Percentiles rank a stretch among this genome's conserved stretches.
Conservation (phyloP, 2,797 vertebrate genomes). For the Sciurus vulgaris region DNA sequence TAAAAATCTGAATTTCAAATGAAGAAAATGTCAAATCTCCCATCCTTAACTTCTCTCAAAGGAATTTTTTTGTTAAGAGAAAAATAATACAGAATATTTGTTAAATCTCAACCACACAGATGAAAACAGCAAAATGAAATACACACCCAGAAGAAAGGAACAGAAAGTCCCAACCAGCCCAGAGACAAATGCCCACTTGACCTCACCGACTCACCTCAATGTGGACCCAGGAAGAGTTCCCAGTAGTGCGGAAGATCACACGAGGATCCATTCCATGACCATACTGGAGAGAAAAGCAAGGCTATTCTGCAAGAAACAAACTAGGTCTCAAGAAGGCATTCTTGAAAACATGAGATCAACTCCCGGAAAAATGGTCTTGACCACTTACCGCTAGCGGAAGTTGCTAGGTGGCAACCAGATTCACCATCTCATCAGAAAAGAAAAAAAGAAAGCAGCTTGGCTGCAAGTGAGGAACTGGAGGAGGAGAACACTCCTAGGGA, state of each 20-base stretch:
- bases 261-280: constrained; percentile 15
- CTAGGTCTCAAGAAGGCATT: constrained; percentile 65
- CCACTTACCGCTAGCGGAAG: constrained; percentile 77
- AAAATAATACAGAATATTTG: constrained; percentile 47
- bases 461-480: background rate
- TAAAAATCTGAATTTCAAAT: constrained; percentile 43
- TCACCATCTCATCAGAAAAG: constrained; percentile 64
- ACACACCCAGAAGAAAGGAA: constrained; percentile 53
- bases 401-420: constrained; percentile 54
- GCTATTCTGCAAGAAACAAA: constrained; percentile 64
- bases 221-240: constrained; percentile 32
- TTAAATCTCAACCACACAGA: constrained; percentile 21
- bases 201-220: constrained; percentile 64
- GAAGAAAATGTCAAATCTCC: background rate
- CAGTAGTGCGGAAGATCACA: constrained; percentile 38
- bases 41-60: background rate
- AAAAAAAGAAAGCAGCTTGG: constrained; percentile 20
- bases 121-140: constrained; percentile 57
- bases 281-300: constrained; percentile 10
- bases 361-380: constrained; percentile 70
- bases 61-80: constrained; percentile 21
- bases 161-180: background rate
- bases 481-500: background rate
- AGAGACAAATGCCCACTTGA: background rate
- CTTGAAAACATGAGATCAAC: constrained; percentile 75